Evolutionary conservation across 2,113 vertebrate genomes (phyloP), one percentile per base, ranked within the genome.

Genomic region (Pelobates fuscus): DNA sequence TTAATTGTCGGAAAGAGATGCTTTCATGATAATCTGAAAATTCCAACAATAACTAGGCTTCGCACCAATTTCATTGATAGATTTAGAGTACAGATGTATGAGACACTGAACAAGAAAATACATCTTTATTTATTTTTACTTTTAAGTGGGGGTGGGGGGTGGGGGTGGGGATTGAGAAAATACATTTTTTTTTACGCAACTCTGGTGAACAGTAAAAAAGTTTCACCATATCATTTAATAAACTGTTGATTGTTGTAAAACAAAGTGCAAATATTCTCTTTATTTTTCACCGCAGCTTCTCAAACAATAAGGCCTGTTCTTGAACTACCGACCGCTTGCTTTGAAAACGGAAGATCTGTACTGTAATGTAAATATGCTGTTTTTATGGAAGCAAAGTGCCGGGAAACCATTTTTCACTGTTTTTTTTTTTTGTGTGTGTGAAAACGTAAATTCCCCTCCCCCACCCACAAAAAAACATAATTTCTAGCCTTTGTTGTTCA

Each of bases 111-210:
- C 86, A 79, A 82, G 44, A 67, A n/a, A 76, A 17, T 57, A 81
- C 82, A 82, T 83, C 85, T 89, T 87, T 90, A 88, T 91, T 93
- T 91, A 91, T 91, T 92, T 89, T 87, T 87, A 86, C 81, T 84
- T 84, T 82, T 83, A 64, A 86, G 80, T 43, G 29, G 24, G 18
- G 55, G 32, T 37, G 32, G 10, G 10, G n/a, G 32, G 10, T 37
- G 32, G 32, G 32, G 32, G 32, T 4, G 32, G 32, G 32, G 32
- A 37, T 6, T 6, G 32, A 23, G 21, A 55, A 55, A 55, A 20
- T 15, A 52, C 69, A 69, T 85, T 65, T 37, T 88, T 89, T 88
- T 89, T 88, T 88, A 87, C 84, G 82, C 86, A 82, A 85, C 85
- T 82, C 81, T 80, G 88, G 86, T 85, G 89, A 83, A 81, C 77